Conservation (phyloP, 2,888 invertebrate genomes). For the Rotaria magnacalcarata region DNA sequence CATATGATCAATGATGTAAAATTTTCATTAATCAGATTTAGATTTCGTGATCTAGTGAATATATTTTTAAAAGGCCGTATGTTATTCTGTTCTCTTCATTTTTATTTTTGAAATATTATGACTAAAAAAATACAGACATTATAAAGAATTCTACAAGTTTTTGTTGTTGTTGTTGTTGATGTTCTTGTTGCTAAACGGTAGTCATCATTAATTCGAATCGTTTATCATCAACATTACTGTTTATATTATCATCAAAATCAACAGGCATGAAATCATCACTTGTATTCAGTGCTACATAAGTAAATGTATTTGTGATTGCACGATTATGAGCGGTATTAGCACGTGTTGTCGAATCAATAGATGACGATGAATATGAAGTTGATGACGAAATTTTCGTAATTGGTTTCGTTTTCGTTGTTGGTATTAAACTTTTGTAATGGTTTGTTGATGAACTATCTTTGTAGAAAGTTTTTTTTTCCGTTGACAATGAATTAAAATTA, state of each 20-base stretch:
- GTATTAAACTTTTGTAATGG: neutral
- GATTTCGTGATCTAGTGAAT: neutral
- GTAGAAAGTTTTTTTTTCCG: neutral
- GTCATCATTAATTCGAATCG: constrained; percentile 29
- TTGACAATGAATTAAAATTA: neutral
- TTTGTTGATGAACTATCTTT: neutral
- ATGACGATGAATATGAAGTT: neutral
- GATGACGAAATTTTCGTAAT: neutral
- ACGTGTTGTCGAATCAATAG: constrained; percentile 29
- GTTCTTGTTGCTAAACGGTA: neutral
- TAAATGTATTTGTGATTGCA: neutral
- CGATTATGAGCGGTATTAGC: constrained; percentile 4
- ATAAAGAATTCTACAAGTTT: constrained; percentile 2
- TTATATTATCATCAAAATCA: neutral
- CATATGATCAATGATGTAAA: too few species aligned
- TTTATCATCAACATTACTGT: neutral
- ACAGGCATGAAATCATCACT: constrained; percentile 4
- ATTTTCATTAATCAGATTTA: too few species aligned
- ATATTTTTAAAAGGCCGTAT: neutral
- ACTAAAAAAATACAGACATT: neutral
- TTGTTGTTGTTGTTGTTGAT: neutral
- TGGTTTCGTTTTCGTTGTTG: neutral
- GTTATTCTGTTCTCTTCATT: neutral
- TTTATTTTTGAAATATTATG: neutral
- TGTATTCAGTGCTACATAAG: constrained; percentile 9